Evolutionary conservation across 2,113 vertebrate species (phyloP).

Genomic region (Antennarius striatus): DNA sequence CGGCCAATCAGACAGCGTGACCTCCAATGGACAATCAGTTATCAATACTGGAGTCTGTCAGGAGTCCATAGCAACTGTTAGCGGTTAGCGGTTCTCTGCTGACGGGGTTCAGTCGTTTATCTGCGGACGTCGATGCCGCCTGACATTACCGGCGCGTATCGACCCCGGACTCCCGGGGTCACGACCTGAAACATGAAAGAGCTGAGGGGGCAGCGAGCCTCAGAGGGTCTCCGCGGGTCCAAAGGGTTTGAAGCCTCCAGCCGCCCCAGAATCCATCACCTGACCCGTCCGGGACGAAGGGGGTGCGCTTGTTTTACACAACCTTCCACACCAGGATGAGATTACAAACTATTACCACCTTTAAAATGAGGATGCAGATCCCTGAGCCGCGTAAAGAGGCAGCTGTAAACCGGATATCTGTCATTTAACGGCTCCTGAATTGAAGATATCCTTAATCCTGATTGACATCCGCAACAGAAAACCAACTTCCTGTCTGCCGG

Average conservation of each 20-base stretch:
- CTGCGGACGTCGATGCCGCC: slow-evolving; percentile 12
- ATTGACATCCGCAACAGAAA: neutral
- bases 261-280: too few relatives aligned
- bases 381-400: too few relatives aligned
- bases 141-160: slow-evolving; percentile 41
- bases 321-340: too few relatives aligned
- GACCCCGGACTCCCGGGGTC: slow-evolving; percentile 35
- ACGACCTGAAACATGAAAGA: slow-evolving; percentile 57
- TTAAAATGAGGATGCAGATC: too few relatives aligned
- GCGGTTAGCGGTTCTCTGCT: neutral
- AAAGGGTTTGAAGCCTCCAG: slow-evolving; percentile 54
- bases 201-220: slow-evolving; percentile 14
- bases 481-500: neutral
- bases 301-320: too few relatives aligned
- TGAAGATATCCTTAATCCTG: neutral
- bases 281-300: slow-evolving; percentile 33
- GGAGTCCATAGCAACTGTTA: slow-evolving; percentile 16
- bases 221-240: slow-evolving; percentile 5
- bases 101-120: slow-evolving; percentile 9
- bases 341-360: too few relatives aligned
- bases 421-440: too few relatives aligned
- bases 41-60: neutral
- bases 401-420: too few relatives aligned
- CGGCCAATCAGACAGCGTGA: too few relatives aligned
- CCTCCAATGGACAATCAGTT: neutral